phyloP scores from a whole-genome alignment of 2,888 invertebrate genomes.

The Tipula vernalis region DNA sequence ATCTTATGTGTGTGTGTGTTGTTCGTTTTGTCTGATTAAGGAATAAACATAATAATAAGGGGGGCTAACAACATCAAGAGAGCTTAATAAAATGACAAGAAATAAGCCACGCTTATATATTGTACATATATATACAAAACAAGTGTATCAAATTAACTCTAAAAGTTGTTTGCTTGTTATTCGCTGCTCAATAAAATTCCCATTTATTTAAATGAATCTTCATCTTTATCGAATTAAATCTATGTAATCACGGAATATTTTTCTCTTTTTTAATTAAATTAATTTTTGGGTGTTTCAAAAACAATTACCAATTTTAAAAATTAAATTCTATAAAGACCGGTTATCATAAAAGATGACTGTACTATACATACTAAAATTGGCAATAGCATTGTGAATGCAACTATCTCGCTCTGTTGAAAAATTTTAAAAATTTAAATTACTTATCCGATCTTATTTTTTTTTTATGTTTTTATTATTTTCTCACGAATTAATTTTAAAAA shows the following conservation, averaged over 20 bases:
- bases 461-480: neutral
- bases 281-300: neutral
- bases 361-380: neutral
- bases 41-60: neutral
- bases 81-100: neutral
- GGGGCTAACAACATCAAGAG: neutral
- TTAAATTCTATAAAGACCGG: neutral
- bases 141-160: neutral
- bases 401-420: neutral
- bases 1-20: neutral
- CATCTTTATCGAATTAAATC: neutral
- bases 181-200: neutral
- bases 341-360: neutral
- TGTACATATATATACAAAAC: too few species aligned
- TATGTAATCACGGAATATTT: neutral
- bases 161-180: neutral
- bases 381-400: neutral
- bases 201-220: neutral
- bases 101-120: neutral
- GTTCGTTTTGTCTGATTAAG: neutral
- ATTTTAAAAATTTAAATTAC: neutral
- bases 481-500: slow-evolving; percentile 1
- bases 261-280: neutral
- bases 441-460: neutral
- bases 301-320: neutral